These are phyloP conservation scores for Diglossa brunneiventris DNA, from an alignment of 2,113 vertebrate species.

Conservation along the genomic window DNA sequence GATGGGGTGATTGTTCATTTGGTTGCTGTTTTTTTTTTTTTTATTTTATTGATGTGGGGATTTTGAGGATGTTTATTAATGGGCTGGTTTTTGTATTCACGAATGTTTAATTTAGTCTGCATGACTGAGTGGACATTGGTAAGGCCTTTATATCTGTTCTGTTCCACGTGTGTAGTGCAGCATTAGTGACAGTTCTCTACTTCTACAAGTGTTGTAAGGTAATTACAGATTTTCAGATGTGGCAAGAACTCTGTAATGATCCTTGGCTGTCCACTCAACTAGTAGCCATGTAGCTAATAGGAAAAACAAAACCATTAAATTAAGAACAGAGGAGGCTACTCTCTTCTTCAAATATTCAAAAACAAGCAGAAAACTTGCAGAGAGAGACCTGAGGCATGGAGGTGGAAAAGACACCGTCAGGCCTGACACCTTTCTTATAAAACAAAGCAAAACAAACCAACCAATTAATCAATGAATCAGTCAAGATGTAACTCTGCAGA, in stretches of 20 bases:
- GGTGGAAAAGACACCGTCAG: neutral
- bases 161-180: neutral
- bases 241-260: neutral
- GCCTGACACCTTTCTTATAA: neutral
- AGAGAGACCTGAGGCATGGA: neutral
- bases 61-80: neutral
- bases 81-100: neutral
- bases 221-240: neutral
- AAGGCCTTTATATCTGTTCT: neutral
- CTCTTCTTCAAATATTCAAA: neutral
- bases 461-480: neutral
- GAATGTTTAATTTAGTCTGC: neutral
- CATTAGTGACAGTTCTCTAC: neutral
- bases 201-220: neutral
- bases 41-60: accelerated
- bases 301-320: neutral
- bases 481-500: neutral
- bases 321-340: neutral
- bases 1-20: neutral
- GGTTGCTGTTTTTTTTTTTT: neutral
- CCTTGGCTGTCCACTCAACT: neutral
- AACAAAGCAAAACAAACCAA: neutral
- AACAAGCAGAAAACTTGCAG: neutral
- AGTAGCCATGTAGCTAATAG: neutral
- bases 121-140: neutral